Base-by-base conservation (phyloP, 2,888 invertebrate genomes). In the Heterodera filipjevi region DNA sequence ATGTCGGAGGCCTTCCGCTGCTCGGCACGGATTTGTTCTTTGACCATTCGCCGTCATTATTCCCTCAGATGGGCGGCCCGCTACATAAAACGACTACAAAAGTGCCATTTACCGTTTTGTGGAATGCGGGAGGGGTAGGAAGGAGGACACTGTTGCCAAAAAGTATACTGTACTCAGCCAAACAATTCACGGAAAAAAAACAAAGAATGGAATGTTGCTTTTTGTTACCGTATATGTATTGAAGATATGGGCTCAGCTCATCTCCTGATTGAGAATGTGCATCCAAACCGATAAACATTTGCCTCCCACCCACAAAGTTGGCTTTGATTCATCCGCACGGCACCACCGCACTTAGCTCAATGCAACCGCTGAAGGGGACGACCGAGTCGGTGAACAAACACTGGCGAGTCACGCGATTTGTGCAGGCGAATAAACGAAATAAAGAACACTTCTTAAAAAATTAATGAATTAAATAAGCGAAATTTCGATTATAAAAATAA, bases 11-110 rank as follows among this genome's bases (percentile, higher is more conserved):
- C n/a, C 71, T 78, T 53, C 80, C 84, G 14, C 74, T 81, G 46
- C 73, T 83, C 2, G 83, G 72, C 8, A 85, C 79, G 19, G 76
- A 83, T 59, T 71, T 83, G 39, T 83, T 83, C 59, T 81, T 84
- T 5, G 68, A 78, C 16, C 74, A 77, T 68, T 78, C 84, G 30
- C 66, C 66, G 19, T 66, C 80, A 46, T 76, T 83, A 16, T 81
- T 83, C 53, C 84, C 84, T 12, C 81, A 82, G 22, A 35, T 83
- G 30, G 82, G 77, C 30, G 81, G 78, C 19, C 74, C 81, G 22
- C 46, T 79, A 27, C 75, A 74, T 32, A 83, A 83, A 73, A 82
- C 80, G 27, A 79, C 80, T 3, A 49, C 71, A 8, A 79, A 79
- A 74, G 78, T 78, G 49, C 49, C 53, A 53, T 0, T 44, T 12